These are phyloP conservation scores for Tetragonula clypearis DNA, from an alignment of 1,140 invertebrate genomes.

Conservation along the genomic window DNA sequence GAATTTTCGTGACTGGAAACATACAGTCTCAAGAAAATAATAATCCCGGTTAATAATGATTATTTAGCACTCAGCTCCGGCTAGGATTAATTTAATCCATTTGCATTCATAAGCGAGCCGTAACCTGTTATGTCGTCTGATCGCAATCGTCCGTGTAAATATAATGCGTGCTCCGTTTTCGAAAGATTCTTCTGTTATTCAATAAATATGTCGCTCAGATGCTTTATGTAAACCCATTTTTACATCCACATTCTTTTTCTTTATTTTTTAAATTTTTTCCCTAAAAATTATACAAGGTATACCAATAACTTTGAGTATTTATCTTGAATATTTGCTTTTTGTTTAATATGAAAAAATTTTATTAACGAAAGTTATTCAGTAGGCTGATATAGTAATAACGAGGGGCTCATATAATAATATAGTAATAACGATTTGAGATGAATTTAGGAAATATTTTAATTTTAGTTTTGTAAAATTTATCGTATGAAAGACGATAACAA, in stretches of 20 bases:
- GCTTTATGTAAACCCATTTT: neutral
- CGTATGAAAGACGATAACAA: no score
- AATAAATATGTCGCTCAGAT: neutral
- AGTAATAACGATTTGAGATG: no score
- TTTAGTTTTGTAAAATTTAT: no score
- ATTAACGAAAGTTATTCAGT: no score
- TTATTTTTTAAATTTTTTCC: neutral
- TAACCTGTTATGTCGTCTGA: constrained; percentile 12
- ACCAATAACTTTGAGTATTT: no score
- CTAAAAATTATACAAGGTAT: no score
- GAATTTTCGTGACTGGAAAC: constrained; percentile 41
- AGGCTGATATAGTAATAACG: no score
- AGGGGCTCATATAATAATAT: no score
- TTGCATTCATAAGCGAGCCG: constrained; percentile 37
- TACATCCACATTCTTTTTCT: neutral
- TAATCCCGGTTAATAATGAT: constrained; percentile 70
- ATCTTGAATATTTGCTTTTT: no score
- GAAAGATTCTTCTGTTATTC: constrained; percentile 11
- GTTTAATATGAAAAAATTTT: no score
- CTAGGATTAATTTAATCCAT: constrained; percentile 67
- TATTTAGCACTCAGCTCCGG: constrained; percentile 65
- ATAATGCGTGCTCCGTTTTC: neutral
- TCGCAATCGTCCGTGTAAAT: constrained; percentile 26
- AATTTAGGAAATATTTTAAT: no score
- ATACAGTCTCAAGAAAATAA: constrained; percentile 61